phyloP scores from a whole-genome alignment of 2,113 vertebrate genomes.

The Himantopus leucocephalus region DNA sequence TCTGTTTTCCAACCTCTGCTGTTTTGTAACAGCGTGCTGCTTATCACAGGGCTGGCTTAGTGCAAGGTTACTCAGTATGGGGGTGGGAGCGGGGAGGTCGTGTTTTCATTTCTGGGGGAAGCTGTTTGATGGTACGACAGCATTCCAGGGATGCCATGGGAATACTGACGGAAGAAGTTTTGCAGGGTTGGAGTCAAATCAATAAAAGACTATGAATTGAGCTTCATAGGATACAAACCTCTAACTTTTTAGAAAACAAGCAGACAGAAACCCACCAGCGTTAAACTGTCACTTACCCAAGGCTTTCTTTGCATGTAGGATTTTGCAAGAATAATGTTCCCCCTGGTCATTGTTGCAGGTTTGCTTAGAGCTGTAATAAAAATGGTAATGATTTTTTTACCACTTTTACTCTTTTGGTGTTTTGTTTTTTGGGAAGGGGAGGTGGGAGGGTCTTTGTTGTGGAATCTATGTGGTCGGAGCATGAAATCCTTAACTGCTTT shows the following conservation, averaged over 20 bases:
- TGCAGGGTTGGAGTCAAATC: not conserved
- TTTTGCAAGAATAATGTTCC: slow-evolving; percentile 47
- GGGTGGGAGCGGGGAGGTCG: not conserved
- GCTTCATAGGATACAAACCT: not conserved
- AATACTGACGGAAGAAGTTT: not conserved
- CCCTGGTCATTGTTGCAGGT: slow-evolving; percentile 39
- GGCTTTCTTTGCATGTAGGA: slow-evolving; percentile 10
- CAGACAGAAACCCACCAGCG: fast-evolving
- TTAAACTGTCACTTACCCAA: not conserved
- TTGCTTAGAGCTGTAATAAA: slow-evolving; percentile 55
- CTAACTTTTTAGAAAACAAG: not conserved
- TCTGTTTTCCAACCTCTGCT: not conserved
- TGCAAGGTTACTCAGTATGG: not conserved
- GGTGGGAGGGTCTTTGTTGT: not conserved
- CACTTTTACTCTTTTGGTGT: not conserved
- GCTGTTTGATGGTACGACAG: not conserved
- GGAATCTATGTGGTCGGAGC: not conserved
- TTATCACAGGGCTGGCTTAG: not conserved
- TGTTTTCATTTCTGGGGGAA: slow-evolving; percentile 14
- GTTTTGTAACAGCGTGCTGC: not conserved
- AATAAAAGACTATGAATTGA: not conserved
- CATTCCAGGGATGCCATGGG: slow-evolving; percentile 15
- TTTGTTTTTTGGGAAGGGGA: not conserved
- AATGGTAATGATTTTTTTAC: slow-evolving; percentile 40
- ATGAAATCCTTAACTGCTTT: not conserved